Conservation (phyloP, 2,113 vertebrate species). For the Arothron firmamentum region DNA sequence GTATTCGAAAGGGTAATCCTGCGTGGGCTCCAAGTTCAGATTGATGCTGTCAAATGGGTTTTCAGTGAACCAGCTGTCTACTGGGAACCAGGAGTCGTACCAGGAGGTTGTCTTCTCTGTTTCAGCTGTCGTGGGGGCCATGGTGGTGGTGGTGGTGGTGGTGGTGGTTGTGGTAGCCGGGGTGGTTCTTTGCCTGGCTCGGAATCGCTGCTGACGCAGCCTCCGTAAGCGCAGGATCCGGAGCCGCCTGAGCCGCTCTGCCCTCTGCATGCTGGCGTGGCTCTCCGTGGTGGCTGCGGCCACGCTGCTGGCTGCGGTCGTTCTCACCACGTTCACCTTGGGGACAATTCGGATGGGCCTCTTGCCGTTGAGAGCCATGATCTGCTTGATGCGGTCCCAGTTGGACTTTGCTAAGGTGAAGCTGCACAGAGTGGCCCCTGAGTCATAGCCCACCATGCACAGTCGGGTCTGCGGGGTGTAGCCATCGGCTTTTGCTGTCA, state of each 20-base stretch:
- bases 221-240: constrained; percentile 54
- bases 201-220: constrained; percentile 45
- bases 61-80: constrained; percentile 46
- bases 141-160: constrained; percentile 1
- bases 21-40: constrained; percentile 60
- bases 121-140: constrained; percentile 23
- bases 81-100: constrained; percentile 71
- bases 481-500: constrained; percentile 82
- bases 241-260: constrained; percentile 46
- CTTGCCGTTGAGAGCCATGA: constrained; percentile 85
- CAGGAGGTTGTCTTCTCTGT: constrained; percentile 62
- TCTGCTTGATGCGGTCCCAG: constrained; percentile 94
- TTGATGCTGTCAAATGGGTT: constrained; percentile 55
- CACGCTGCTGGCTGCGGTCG: neutral
- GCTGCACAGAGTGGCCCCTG: constrained; percentile 88
- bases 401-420: constrained; percentile 89
- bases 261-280: constrained; percentile 11
- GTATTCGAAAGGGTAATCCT: constrained; percentile 70
- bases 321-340: constrained; percentile 5
- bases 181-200: constrained; percentile 26
- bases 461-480: constrained; percentile 81
- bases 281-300: neutral
- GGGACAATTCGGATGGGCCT: constrained; percentile 77
- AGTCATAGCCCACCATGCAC: constrained; percentile 89
- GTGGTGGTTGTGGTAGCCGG: constrained; percentile 20